phyloP scores from a whole-genome alignment of 2,797 vertebrate genomes.

The Melanotaenia maccullochi region DNA sequence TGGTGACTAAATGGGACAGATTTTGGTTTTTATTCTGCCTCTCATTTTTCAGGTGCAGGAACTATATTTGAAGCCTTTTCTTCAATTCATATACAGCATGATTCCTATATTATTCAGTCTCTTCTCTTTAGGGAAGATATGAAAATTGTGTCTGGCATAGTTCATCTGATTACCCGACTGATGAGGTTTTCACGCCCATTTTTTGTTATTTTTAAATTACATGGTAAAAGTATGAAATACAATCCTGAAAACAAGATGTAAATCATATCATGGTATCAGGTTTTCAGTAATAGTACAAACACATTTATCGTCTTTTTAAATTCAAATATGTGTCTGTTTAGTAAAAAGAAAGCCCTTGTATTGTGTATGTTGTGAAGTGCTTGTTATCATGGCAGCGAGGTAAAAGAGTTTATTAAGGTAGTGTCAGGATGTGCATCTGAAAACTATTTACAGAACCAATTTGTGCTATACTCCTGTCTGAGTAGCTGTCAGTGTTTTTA shows the following conservation, averaged over 20 bases:
- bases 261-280: background rate
- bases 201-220: background rate
- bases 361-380: slow-evolving; percentile 5
- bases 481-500: slow-evolving; percentile 59
- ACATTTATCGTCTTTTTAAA: background rate
- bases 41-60: background rate
- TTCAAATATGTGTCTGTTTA: background rate
- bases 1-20: background rate
- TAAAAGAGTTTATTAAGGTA: slow-evolving; percentile 10
- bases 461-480: slow-evolving; percentile 41
- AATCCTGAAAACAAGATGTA: background rate
- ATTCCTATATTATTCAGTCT: background rate
- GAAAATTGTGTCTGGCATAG: background rate
- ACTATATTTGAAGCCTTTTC: background rate
- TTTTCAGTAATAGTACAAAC: background rate
- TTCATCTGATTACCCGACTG: background rate
- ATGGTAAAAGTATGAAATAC: background rate
- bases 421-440: slow-evolving; percentile 27
- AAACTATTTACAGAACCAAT: slow-evolving; percentile 53
- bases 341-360: background rate
- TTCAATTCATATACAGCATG: background rate
- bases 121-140: background rate
- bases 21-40: too few relatives aligned
- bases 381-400: slow-evolving; percentile 1
- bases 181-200: background rate